These are phyloP conservation scores for Streptopelia turtur DNA, from an alignment of 2,797 vertebrate species.

Conservation along the genomic window DNA sequence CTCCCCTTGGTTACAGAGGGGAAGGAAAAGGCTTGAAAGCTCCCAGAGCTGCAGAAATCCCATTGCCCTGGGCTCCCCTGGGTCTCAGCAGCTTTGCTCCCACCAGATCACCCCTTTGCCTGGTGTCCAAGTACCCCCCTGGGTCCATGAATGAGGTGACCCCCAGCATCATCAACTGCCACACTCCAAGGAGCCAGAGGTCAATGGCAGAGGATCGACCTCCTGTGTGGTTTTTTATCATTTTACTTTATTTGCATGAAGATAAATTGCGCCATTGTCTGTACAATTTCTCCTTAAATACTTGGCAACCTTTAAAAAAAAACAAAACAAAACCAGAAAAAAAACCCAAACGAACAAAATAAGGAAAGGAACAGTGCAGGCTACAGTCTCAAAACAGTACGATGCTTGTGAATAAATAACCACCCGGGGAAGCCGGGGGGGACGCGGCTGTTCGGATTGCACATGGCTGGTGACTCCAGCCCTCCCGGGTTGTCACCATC, in stretches of 20 bases:
- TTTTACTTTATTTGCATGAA: constrained; percentile 67
- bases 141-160: background rate
- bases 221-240: background rate
- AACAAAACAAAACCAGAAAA: background rate
- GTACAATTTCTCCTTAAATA: constrained; percentile 67
- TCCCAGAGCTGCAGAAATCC: background rate
- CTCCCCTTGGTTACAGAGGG: background rate
- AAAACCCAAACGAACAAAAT: background rate
- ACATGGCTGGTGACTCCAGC: background rate
- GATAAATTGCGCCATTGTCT: constrained; percentile 22
- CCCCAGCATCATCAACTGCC: background rate
- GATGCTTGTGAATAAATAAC: constrained; percentile 70
- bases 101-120: background rate
- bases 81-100: background rate
- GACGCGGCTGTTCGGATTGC: background rate
- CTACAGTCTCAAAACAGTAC: constrained; percentile 53
- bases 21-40: background rate
- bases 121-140: too few relatives aligned
- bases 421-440: background rate
- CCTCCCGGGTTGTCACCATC: background rate
- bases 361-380: constrained; percentile 4
- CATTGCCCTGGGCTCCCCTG: background rate
- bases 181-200: background rate
- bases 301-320: constrained; percentile 37
- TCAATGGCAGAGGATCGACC: background rate